These are phyloP conservation scores for Hemicrepidius hirtus DNA, from an alignment of 2,888 invertebrate species.

Conservation along the genomic window DNA sequence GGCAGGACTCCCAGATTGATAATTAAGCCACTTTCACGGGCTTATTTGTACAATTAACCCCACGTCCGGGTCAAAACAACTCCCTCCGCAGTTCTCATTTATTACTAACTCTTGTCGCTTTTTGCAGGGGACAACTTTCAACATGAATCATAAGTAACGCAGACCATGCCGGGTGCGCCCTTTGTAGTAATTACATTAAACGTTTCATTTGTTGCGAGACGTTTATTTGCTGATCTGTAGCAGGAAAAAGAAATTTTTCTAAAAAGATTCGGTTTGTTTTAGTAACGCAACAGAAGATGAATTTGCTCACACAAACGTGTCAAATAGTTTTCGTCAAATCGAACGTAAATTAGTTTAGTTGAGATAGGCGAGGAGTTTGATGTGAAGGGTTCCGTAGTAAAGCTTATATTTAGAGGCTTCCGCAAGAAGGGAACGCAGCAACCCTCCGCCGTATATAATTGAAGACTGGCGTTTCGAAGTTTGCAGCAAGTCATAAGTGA, in stretches of 20 bases:
- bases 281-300: background rate
- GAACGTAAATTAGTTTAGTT: constrained; percentile 24
- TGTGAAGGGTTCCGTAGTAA: constrained; percentile 17
- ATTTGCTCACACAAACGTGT: constrained; percentile 11
- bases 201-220: constrained; percentile 57
- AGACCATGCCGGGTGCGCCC: constrained; percentile 55
- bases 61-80: constrained; percentile 62
- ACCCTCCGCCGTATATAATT: constrained; percentile 17
- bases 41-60: constrained; percentile 62
- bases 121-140: constrained; percentile 59
- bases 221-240: constrained; percentile 45
- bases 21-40: constrained; percentile 57
- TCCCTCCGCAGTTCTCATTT: constrained; percentile 58
- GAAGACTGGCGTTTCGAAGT: constrained; percentile 19
- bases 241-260: constrained; percentile 13
- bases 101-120: constrained; percentile 59
- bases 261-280: constrained; percentile 2
- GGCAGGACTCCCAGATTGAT: constrained; percentile 52
- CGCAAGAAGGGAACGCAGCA: constrained; percentile 11
- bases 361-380: constrained; percentile 18
- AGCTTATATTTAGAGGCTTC: constrained; percentile 27
- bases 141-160: constrained; percentile 60
- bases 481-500: constrained; percentile 24
- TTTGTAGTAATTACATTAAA: constrained; percentile 60
- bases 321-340: constrained; percentile 18